phyloP scores from a whole-genome alignment of 92 coral and sea anemone genomes.

The Epizoanthus scotinus region DNA sequence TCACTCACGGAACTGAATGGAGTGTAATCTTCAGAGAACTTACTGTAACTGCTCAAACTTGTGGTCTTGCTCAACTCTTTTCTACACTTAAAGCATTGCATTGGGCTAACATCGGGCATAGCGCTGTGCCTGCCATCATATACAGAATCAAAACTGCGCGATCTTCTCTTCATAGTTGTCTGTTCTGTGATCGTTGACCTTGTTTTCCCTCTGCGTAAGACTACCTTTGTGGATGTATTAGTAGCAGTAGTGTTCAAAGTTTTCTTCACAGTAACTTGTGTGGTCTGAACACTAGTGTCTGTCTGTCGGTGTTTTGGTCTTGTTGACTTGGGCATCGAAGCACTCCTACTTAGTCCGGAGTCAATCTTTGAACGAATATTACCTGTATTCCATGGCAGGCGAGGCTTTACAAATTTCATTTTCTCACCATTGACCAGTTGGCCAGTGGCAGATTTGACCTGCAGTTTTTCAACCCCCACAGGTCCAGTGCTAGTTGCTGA shows the following conservation, averaged over 20 bases:
- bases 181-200: slow-evolving; percentile 55
- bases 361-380: slow-evolving; percentile 73
- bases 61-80: slow-evolving; percentile 73
- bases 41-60: slow-evolving; percentile 71
- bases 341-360: slow-evolving; percentile 62
- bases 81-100: slow-evolving; percentile 84
- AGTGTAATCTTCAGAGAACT: slow-evolving; percentile 71
- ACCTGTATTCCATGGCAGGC: slow-evolving; percentile 82
- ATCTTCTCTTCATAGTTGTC: slow-evolving; percentile 66
- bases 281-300: slow-evolving; percentile 46
- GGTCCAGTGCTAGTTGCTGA: slow-evolving; percentile 11
- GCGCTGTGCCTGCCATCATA: slow-evolving; percentile 56
- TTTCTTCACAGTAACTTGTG: slow-evolving; percentile 26
- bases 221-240: slow-evolving; percentile 59
- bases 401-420: slow-evolving; percentile 82
- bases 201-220: slow-evolving; percentile 63
- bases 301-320: slow-evolving; percentile 57
- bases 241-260: slow-evolving; percentile 10
- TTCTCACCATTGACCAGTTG: slow-evolving; percentile 62
- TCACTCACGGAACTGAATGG: slow-evolving; percentile 82
- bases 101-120: slow-evolving; percentile 65
- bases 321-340: slow-evolving; percentile 47
- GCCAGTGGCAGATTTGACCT: slow-evolving; percentile 58
- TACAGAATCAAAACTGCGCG: slow-evolving; percentile 83
- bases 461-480: slow-evolving; percentile 29